Conservation (phyloP, 2,888 invertebrate species). For the Acanthosoma haemorrhoidale region DNA sequence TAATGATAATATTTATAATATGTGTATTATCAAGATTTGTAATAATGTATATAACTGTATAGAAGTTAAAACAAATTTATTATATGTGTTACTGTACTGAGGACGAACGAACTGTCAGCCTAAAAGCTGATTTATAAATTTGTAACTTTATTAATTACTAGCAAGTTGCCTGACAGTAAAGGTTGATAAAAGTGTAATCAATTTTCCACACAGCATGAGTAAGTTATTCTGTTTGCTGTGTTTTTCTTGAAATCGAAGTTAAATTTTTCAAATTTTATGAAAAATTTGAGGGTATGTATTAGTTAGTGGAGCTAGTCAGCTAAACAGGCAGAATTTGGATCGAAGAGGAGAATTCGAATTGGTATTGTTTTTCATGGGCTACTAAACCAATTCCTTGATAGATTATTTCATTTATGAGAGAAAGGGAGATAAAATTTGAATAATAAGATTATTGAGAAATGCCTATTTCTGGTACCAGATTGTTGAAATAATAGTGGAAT, state of each 20-base stretch:
- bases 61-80: background rate
- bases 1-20: background rate
- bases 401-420: too few species aligned
- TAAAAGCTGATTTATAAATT: background rate
- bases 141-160: background rate
- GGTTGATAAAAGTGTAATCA: background rate
- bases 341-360: background rate
- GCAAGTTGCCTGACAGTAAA: background rate
- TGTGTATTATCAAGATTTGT: background rate
- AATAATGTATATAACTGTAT: background rate
- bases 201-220: background rate
- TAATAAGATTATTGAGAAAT: too few species aligned
- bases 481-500: too few species aligned
- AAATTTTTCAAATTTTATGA: too few species aligned
- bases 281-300: background rate
- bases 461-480: too few species aligned
- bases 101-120: background rate
- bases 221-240: background rate
- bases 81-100: background rate
- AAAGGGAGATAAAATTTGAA: too few species aligned
- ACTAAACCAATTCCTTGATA: too few species aligned
- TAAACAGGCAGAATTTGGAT: background rate
- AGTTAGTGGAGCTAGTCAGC: background rate
- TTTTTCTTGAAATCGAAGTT: background rate
- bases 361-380: too few species aligned